Evolutionary conservation across 2,113 vertebrate species (phyloP).

Genomic region (Paratilapia polleni): DNA sequence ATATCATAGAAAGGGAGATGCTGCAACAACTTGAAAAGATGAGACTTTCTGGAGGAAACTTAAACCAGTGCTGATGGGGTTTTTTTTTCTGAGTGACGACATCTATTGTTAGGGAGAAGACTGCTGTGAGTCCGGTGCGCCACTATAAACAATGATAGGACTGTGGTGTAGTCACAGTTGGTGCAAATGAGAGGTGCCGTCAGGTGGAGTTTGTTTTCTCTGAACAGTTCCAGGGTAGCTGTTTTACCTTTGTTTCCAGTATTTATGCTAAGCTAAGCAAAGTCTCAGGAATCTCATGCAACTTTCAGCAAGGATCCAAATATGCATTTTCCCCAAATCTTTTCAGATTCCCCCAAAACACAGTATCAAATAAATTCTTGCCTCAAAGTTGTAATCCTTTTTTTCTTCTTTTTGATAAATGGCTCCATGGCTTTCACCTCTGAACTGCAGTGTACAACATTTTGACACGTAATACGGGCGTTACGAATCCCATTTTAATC

Average conservation of each 20-base stretch:
- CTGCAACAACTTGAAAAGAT: not conserved
- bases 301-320: not conserved
- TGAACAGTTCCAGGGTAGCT: not conserved
- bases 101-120: not conserved
- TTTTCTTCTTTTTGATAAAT: not conserved
- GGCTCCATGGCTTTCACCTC: not conserved
- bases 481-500: not conserved
- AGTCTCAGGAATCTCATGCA: not conserved
- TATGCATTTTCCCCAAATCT: not conserved
- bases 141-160: not conserved
- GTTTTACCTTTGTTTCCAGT: not conserved
- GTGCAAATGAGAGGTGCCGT: too few relatives aligned
- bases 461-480: not conserved
- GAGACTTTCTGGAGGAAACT: not conserved
- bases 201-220: too few relatives aligned
- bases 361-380: not conserved
- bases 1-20: not conserved
- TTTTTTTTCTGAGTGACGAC: not conserved
- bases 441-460: not conserved
- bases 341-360: too few relatives aligned
- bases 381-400: not conserved
- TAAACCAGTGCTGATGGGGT: not conserved
- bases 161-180: not conserved
- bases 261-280: not conserved
- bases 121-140: not conserved